A percentile compares a stretch with the other conserved stretches of the same genome.
phyloP scores from a whole-genome alignment of 2,113 vertebrate species.

The Zapus hudsonius region DNA sequence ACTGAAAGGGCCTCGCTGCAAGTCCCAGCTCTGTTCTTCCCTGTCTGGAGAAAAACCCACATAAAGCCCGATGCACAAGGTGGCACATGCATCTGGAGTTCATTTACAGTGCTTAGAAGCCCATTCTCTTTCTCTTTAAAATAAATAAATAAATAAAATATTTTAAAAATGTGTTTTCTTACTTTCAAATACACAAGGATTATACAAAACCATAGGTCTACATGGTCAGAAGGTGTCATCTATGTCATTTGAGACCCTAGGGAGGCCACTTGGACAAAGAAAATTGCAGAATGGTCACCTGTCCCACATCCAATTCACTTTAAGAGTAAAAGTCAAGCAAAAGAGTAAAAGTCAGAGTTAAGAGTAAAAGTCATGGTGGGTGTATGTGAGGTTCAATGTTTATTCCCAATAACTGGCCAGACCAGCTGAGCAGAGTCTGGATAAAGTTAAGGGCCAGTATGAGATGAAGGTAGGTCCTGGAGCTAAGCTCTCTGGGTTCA shows the following conservation, averaged over 20 bases:
- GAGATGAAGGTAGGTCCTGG: accelerated
- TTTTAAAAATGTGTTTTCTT: too few relatives aligned
- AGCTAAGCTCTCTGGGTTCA: background rate
- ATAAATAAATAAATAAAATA: too few relatives aligned
- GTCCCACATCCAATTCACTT: background rate
- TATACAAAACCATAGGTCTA: background rate
- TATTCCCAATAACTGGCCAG: background rate
- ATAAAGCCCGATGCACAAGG: too few relatives aligned
- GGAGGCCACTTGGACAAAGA: background rate
- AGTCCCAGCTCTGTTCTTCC: background rate
- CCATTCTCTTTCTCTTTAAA: too few relatives aligned
- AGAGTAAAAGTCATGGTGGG: background rate
- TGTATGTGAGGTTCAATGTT: background rate
- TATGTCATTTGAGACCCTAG: background rate
- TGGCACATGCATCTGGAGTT: too few relatives aligned
- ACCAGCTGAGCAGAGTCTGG: background rate
- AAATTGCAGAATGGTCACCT: background rate
- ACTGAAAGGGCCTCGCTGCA: accelerated
- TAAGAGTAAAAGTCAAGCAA: background rate
- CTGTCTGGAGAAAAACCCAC: background rate
- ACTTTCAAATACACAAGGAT: background rate
- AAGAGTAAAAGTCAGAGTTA: too few relatives aligned
- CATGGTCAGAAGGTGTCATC: background rate
- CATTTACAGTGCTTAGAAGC: too few relatives aligned
- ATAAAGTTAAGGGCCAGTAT: background rate